Evolutionary conservation across 2,888 invertebrate species (phyloP), one percentile per base, ranked within the genome.

Genomic region (Hipparchia sbordonii): DNA sequence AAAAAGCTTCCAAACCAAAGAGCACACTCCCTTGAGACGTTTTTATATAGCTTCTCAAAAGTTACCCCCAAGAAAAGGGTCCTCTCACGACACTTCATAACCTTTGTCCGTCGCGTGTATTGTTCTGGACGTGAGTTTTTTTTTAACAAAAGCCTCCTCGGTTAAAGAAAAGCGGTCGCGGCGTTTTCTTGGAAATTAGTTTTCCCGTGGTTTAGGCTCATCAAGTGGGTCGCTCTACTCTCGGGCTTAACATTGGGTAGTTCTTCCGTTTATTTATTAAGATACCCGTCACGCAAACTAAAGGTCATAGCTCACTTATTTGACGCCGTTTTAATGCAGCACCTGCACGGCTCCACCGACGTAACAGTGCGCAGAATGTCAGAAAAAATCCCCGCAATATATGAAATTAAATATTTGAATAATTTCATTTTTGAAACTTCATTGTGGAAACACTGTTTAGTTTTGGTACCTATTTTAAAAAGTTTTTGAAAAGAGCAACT

Each of bases 61-160:
- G 77, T 78, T 74, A 73, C 76, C 76, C 73, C 71, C 71, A 60
- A 74, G 75, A 71, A 57, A 76, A 79, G 79, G 66, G 75, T 72
- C 66, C 79, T 78, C 72, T 52, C n/a, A 51, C 72, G 57, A 67
- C 78, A 76, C 78, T 79, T 76, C 73, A 76, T 77, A 76, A 76
- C 79, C 77, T 79, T 79, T 79, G 79, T 79, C 77, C 75, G 73
- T 59, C 65, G 61, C 59, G 59, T 66, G 67, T 74, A 78, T 79
- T 79, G 79, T 79, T 78, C 77, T 73, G 73, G 73, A 71, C 73
- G 66, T 60, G 70, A 66, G 70, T 71, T 70, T 75, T 74, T 39
- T 39, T 75, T 78, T 76, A 63, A 71, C 66, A 76, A 78, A 77
- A 74, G 51, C 70, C 72, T 67, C 72, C 74, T 71, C 63, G 63